Evolutionary conservation across 1,140 invertebrate genomes (phyloP).

Genomic region (Caenorhabditis remanei): DNA sequence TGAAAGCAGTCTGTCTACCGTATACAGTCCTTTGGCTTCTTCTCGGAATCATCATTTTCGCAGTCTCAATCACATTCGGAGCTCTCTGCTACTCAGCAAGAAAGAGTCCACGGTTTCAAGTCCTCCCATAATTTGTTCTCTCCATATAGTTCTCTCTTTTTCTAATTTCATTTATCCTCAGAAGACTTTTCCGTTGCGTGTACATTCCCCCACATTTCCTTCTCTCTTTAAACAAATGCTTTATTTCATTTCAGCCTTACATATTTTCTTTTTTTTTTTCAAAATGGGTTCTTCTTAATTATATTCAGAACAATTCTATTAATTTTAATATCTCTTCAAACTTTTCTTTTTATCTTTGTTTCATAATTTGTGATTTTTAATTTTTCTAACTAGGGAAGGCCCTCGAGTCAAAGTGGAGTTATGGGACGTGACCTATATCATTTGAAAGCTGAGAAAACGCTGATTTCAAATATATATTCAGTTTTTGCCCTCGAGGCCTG

Average conservation of each 20-base stretch:
- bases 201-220: slow-evolving; percentile 15
- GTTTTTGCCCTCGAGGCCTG: too few relatives aligned
- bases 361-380: slow-evolving; percentile 4
- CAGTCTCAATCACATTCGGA: slow-evolving; percentile 46
- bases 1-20: slow-evolving; percentile 48
- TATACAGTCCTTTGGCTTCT: slow-evolving; percentile 53
- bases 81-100: slow-evolving; percentile 48
- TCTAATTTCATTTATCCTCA: neutral
- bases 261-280: neutral
- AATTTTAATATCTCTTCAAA: neutral
- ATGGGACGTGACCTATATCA: too few relatives aligned
- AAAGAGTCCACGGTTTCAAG: slow-evolving; percentile 48
- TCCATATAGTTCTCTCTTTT: neutral
- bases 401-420: too few relatives aligned
- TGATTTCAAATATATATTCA: too few relatives aligned
- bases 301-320: neutral
- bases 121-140: slow-evolving; percentile 35
- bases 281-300: slow-evolving; percentile 27
- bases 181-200: slow-evolving; percentile 57
- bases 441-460: too few relatives aligned
- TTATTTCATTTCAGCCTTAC: neutral
- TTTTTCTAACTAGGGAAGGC: too few relatives aligned
- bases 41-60: slow-evolving; percentile 47
- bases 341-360: neutral
- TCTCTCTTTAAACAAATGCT: slow-evolving; percentile 6